Conservation (phyloP, 2,888 invertebrate species). For the Andrena minutula region DNA sequence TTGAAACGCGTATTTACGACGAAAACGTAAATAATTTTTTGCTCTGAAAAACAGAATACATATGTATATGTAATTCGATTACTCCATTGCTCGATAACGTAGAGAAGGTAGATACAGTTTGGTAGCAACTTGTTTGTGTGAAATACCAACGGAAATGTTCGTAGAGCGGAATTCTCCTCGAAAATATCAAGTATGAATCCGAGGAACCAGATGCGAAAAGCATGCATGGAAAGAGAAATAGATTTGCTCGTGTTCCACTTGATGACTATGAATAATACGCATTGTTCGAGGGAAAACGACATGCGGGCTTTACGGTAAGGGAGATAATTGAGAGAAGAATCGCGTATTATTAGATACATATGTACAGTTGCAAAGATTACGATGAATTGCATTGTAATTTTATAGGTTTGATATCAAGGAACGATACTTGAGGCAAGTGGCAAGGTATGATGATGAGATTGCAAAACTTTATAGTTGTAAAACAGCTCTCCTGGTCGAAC, state of each 20-base stretch:
- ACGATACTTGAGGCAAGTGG: conserved; percentile 59
- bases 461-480: conserved; percentile 67
- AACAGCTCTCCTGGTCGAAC: conserved; percentile 64
- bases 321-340: background rate
- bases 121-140: background rate
- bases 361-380: background rate
- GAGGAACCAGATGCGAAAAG: background rate
- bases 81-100: too few relatives aligned
- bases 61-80: background rate
- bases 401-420: conserved; percentile 68
- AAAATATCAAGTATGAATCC: background rate
- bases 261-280: background rate
- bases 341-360: background rate
- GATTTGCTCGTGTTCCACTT: background rate
- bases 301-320: conserved; percentile 50
- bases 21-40: conserved; percentile 10
- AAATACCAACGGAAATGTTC: background rate
- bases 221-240: background rate
- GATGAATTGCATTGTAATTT: background rate
- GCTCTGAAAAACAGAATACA: background rate
- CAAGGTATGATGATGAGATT: conserved; percentile 75
- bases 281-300: background rate
- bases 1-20: background rate
- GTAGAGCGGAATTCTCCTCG: conserved; percentile 13
- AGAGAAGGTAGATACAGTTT: too few relatives aligned